Base-by-base conservation (phyloP, 2,797 vertebrate genomes). In the Eurystomus glaucurus region DNA sequence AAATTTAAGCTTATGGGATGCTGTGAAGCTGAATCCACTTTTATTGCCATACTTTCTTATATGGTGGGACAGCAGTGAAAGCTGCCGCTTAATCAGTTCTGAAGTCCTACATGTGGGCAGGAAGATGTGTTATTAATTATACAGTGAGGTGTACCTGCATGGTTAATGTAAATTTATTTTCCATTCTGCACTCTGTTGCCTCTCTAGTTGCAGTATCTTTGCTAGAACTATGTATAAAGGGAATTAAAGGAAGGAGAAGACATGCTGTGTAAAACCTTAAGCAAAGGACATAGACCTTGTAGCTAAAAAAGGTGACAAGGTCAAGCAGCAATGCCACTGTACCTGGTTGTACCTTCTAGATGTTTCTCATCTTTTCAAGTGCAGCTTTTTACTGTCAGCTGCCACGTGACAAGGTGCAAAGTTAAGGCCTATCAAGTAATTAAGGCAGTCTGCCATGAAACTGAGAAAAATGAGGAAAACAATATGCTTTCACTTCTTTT, bases 31-130 rank as follows among this genome's bases (percentile, higher is more conserved):
- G 83, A 87, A 82, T 74, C 84, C 61, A 82, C 66, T 91, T 85
- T 95, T 93, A 92, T 70, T 93, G 65, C 64, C 64, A 4, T 28
- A 2, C 19, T 94, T 74, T 18, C 85, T 82, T 71, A 85, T 2
- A 14, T 2, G 14, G 64, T 25, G 75, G 94, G 90, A 87, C 74
- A 69, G 92, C 55, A 16, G 74, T 0, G 35, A 77, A 77, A 93
- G 77, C 85, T 77, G 88, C 64, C 4, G 55, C 20, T 76, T 83
- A 89, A 97, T 95, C 92, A 89, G 28, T 74, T 10, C 77, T 91
- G 71, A 85, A 85, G 33, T 14, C 51, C 75, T 82, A 1, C 88
- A 43, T 16, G 88, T 10, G 9, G 61, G 77, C 83, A 89, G 90
- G 51, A 85, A 55, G 71, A 70, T 23, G 71, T 21, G 81, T 60